A percentile compares a stretch with the other conserved stretches of the same genome.
These are phyloP conservation scores for Lateolabrax maculatus DNA, from an alignment of 2,797 vertebrate genomes.

Conservation along the genomic window DNA sequence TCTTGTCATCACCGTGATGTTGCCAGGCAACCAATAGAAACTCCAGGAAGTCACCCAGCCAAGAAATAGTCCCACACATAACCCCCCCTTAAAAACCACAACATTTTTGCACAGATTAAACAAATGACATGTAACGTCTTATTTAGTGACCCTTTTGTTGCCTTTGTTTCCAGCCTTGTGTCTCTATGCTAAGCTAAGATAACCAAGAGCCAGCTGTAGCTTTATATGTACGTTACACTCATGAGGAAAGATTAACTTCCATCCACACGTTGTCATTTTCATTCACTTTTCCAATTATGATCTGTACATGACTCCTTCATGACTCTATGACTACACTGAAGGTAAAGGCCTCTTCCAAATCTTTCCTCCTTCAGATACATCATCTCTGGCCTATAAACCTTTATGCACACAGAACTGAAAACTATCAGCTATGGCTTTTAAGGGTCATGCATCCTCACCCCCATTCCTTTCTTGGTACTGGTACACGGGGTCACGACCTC, in stretches of 20 bases:
- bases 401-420: conserved; percentile 50
- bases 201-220: neutral
- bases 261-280: neutral
- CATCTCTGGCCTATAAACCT: conserved; percentile 22
- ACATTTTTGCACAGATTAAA: neutral
- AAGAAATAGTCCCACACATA: neutral
- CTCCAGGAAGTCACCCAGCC: neutral
- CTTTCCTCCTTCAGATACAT: conserved; percentile 12
- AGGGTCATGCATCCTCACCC: conserved; percentile 69
- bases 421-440: conserved; percentile 64
- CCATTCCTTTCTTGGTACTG: conserved; percentile 72
- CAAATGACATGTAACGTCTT: neutral
- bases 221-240: neutral
- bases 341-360: conserved; percentile 11
- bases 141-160: neutral
- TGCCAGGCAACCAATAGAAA: neutral
- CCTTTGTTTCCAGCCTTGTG: neutral
- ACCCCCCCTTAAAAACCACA: neutral
- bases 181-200: neutral
- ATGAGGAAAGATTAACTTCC: neutral
- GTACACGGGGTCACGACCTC: conserved; percentile 80
- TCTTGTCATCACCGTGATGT: neutral
- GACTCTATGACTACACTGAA: neutral
- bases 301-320: neutral
- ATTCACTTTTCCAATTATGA: neutral